Percentiles rank a stretch among this genome's conserved stretches.
Conservation (phyloP, 2,888 invertebrate species). For the Cerastis leucographa region DNA sequence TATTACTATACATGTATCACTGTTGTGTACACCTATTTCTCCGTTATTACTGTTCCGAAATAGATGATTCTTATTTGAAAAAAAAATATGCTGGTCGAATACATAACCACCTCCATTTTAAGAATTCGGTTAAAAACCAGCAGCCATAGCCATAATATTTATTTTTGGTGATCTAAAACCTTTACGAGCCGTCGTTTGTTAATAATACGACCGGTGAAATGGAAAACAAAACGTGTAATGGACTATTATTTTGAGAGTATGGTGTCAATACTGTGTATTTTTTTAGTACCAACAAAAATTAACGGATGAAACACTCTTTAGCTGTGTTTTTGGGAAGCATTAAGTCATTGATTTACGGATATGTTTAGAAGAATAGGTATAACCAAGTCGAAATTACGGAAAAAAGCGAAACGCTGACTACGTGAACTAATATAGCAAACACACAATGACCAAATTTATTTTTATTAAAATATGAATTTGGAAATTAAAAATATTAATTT, state of each 20-base stretch:
- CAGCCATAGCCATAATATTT: conserved; percentile 20
- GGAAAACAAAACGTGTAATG: conserved; percentile 40
- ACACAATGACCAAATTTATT: no score
- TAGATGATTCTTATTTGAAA: no score
- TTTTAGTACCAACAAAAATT: conserved; percentile 16
- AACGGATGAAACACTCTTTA: not conserved
- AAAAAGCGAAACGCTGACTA: no score
- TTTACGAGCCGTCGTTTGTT: conserved; percentile 33
- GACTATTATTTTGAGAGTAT: conserved; percentile 24
- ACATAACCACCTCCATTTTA: no score
- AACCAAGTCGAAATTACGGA: not conserved
- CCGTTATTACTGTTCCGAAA: no score
- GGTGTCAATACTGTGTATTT: conserved; percentile 9
- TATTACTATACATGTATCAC: no score
- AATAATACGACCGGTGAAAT: conserved; percentile 31
- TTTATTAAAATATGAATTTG: no score
- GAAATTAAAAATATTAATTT: no score
- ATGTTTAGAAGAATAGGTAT: not conserved
- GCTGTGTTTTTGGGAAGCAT: not conserved
- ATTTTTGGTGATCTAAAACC: conserved; percentile 23
- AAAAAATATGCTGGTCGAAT: no score
- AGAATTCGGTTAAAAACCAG: not conserved
- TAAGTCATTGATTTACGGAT: not conserved
- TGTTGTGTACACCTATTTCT: no score
- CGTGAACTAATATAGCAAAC: no score